phyloP scores from a whole-genome alignment of 1,140 invertebrate genomes.

The Trissolcus basalis region DNA sequence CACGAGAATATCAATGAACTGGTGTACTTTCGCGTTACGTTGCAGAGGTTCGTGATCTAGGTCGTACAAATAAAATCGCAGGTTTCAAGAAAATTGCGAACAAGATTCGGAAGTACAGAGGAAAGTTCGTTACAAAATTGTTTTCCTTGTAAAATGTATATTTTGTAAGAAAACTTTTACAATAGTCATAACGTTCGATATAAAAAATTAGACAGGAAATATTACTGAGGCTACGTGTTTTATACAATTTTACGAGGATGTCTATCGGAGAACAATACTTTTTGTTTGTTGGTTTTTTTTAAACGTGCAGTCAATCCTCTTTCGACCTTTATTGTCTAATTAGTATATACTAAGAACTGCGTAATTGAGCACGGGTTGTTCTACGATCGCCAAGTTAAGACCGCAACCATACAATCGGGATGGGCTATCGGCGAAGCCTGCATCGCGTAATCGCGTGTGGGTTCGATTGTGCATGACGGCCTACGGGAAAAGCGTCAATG shows the following conservation, averaged over 20 bases:
- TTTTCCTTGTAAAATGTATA: no score
- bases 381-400: slow-evolving; percentile 17
- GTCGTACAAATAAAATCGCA: slow-evolving; percentile 19
- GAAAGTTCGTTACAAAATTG: no score
- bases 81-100: no score
- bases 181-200: no score
- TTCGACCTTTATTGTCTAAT: slow-evolving; percentile 15
- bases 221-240: no score
- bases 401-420: slow-evolving; percentile 35
- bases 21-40: slow-evolving; percentile 62
- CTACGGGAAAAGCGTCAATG: slow-evolving; percentile 42
- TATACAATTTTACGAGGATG: no score
- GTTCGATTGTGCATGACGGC: slow-evolving; percentile 49
- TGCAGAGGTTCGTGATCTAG: slow-evolving; percentile 61
- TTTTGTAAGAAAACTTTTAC: no score
- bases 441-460: slow-evolving; percentile 42
- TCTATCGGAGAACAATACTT: no score
- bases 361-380: slow-evolving; percentile 20
- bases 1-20: slow-evolving; percentile 66
- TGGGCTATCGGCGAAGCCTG: slow-evolving; percentile 4
- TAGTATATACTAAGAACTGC: slow-evolving; percentile 15
- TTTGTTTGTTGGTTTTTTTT: no score
- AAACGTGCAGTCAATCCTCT: slow-evolving; percentile 10
- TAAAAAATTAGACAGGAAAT: no score
- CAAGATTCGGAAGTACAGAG: no score